These are phyloP conservation scores for Epinephelus moara DNA, from an alignment of 2,113 vertebrate genomes.

Conservation along the genomic window DNA sequence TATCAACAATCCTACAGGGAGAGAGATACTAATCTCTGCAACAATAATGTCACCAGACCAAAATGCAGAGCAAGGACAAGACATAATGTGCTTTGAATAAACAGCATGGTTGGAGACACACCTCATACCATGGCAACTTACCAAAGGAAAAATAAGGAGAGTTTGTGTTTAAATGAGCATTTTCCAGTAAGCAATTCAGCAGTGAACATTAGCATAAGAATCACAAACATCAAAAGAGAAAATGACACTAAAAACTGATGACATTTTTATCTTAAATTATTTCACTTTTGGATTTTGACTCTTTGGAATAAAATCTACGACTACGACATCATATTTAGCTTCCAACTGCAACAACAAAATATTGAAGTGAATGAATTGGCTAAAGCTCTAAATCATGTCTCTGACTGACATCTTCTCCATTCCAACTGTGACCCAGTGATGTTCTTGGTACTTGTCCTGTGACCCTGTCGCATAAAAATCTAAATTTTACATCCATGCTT, in stretches of 20 bases:
- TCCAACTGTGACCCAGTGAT: neutral
- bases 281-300: neutral
- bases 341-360: neutral
- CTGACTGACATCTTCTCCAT: neutral
- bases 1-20: neutral
- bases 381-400: neutral
- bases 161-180: neutral
- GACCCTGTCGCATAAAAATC: no score
- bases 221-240: neutral
- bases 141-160: neutral
- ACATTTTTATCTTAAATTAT: neutral
- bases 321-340: neutral
- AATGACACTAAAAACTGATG: neutral
- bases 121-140: neutral
- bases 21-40: slow-evolving; percentile 12
- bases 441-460: no score
- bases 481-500: no score
- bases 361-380: no score
- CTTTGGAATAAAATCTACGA: no score
- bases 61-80: slow-evolving; percentile 21
- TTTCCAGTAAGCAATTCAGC: neutral
- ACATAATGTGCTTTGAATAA: neutral
- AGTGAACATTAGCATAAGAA: neutral
- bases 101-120: neutral
- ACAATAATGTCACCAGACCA: slow-evolving; percentile 7